These are phyloP conservation scores for Palythoa grandiflora DNA, from an alignment of 92 coral and sea anemone genomes.

Conservation along the genomic window DNA sequence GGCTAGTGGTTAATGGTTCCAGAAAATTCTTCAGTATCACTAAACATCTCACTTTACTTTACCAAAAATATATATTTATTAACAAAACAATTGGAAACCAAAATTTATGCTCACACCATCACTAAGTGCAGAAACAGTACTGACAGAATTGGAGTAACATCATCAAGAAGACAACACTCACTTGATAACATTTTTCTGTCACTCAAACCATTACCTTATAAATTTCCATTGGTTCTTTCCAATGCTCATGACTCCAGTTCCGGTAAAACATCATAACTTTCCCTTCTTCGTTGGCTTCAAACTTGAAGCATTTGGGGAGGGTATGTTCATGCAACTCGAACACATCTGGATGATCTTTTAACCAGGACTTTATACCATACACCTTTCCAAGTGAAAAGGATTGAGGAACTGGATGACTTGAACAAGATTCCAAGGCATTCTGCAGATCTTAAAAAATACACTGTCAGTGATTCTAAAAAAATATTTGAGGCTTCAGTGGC, in stretches of 20 bases:
- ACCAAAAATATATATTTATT: too few relatives aligned
- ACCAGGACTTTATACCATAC: conserved; percentile 45
- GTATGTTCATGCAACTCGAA: conserved; percentile 43
- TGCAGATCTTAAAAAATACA: conserved; percentile 32
- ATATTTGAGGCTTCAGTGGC: too few relatives aligned
- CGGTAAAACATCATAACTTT: conserved; percentile 51
- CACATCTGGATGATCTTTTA: conserved; percentile 34
- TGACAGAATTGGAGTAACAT: too few relatives aligned
- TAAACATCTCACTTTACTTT: too few relatives aligned
- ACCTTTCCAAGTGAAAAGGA: conserved; percentile 24
- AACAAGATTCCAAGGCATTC: conserved; percentile 26
- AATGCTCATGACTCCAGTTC: conserved; percentile 46
- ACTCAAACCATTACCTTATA: not conserved
- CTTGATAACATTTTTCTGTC: too few relatives aligned
- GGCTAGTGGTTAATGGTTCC: too few relatives aligned
- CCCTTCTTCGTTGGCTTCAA: conserved; percentile 27
- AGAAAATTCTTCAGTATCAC: too few relatives aligned
- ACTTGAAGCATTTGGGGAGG: conserved; percentile 47
- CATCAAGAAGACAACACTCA: too few relatives aligned
- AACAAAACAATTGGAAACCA: too few relatives aligned
- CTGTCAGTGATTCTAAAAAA: too few relatives aligned
- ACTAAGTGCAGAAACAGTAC: too few relatives aligned
- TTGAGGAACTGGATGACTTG: conserved; percentile 32
- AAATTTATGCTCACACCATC: too few relatives aligned
- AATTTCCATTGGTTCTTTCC: conserved; percentile 47